Evolutionary conservation across 1,140 invertebrate species (phyloP).

Genomic region (Colletes latitarsis): DNA sequence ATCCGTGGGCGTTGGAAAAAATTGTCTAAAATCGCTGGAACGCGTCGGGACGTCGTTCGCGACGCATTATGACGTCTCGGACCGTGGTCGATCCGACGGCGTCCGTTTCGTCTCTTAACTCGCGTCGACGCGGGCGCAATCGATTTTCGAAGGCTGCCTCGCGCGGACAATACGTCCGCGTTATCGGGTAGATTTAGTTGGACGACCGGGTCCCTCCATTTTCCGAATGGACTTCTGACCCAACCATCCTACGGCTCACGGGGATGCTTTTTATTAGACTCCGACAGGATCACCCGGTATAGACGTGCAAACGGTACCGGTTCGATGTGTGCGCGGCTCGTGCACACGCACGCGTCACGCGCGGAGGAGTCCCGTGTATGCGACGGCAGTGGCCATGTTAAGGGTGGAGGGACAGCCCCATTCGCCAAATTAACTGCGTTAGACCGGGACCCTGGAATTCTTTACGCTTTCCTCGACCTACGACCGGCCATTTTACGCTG

Average conservation of each 20-base stretch:
- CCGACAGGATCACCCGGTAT: slow-evolving; percentile 74
- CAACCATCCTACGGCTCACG: slow-evolving; percentile 68
- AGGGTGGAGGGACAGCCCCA: slow-evolving; percentile 73
- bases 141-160: slow-evolving; percentile 31
- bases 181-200: slow-evolving; percentile 81
- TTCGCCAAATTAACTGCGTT: slow-evolving; percentile 80
- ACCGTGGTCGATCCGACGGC: not conserved
- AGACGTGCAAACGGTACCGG: slow-evolving; percentile 4
- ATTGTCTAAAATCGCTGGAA: slow-evolving; percentile 64
- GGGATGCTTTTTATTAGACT: slow-evolving; percentile 81
- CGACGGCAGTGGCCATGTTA: slow-evolving; percentile 73
- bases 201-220: slow-evolving; percentile 79
- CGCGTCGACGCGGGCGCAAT: not conserved
- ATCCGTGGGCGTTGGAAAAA: slow-evolving; percentile 46
- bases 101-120: slow-evolving; percentile 59
- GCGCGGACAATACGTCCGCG: slow-evolving; percentile 75
- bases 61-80: too few relatives aligned
- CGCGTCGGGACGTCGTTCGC: too few relatives aligned
- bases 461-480: slow-evolving; percentile 72
- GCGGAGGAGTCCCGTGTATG: slow-evolving; percentile 54
- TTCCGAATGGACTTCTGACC: slow-evolving; percentile 82
- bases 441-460: slow-evolving; percentile 71
- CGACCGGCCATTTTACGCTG: slow-evolving; percentile 76
- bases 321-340: not conserved
- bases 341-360: not conserved